A percentile compares a stretch with the other conserved stretches of the same genome.
phyloP scores from a whole-genome alignment of 2,113 vertebrate genomes.

The Osmerus mordax region DNA sequence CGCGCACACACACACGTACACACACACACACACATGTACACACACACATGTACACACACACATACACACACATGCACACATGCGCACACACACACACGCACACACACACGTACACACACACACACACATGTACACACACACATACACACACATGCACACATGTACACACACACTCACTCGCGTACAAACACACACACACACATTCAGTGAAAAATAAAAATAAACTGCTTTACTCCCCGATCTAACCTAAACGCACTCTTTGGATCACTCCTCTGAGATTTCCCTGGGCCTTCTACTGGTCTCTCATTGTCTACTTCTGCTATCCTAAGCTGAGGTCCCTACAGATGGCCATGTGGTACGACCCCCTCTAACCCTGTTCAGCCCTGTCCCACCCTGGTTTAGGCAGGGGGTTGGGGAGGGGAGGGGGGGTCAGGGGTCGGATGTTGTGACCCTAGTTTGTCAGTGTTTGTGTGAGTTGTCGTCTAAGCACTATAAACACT shows the following conservation, averaged over 20 bases:
- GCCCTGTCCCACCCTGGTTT: slow-evolving; percentile 19
- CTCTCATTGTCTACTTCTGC: slow-evolving; percentile 35
- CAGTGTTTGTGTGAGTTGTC: slow-evolving; percentile 2
- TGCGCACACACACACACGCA: neutral
- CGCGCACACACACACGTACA: neutral
- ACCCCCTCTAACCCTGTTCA: neutral
- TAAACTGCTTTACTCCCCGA: neutral
- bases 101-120: slow-evolving; percentile 8
- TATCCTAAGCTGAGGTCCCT: slow-evolving; percentile 29
- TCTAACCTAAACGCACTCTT: neutral
- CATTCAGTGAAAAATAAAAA: neutral
- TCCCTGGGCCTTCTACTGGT: neutral
- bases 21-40: neutral
- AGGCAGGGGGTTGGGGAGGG: neutral
- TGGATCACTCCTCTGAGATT: neutral
- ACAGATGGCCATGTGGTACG: too few relatives aligned
- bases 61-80: neutral
- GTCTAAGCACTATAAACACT: slow-evolving; percentile 4
- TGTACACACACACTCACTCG: neutral
- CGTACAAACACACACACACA: neutral
- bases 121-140: neutral
- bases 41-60: neutral
- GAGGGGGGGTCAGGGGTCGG: slow-evolving; percentile 15
- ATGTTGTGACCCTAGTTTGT: slow-evolving; percentile 14
- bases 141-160: neutral